A percentile compares a stretch with the other conserved stretches of the same genome.
Conservation (phyloP, 2,888 invertebrate genomes). For the Temnothorax rugatulus region DNA sequence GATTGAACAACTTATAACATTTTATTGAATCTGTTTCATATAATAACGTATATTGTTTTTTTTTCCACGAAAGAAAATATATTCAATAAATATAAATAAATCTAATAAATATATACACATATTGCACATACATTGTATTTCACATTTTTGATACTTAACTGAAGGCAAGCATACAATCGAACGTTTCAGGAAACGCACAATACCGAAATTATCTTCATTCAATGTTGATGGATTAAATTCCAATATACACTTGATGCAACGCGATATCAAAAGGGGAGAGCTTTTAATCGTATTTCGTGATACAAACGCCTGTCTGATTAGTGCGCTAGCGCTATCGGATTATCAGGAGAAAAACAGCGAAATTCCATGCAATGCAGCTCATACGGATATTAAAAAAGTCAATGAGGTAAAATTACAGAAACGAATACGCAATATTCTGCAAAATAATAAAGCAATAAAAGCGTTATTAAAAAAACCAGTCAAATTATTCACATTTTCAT, state of each 20-base stretch:
- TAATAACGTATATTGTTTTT: background rate
- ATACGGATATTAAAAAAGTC: slow-evolving; percentile 28
- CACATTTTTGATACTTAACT: slow-evolving; percentile 11
- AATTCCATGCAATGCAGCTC: slow-evolving; percentile 10
- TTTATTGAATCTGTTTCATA: background rate
- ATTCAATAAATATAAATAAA: slow-evolving; percentile 6
- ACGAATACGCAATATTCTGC: slow-evolving; percentile 4
- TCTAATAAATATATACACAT: background rate
- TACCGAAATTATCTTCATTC: slow-evolving; percentile 27
- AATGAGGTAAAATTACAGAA: slow-evolving; percentile 10
- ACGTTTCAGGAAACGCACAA: slow-evolving; percentile 28
- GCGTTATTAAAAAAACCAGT: background rate
- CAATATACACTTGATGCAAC: slow-evolving; percentile 20
- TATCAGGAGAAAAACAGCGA: slow-evolving; percentile 37
- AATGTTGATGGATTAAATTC: slow-evolving; percentile 38
- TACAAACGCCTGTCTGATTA: slow-evolving; percentile 48
- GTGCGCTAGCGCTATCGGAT: slow-evolving; percentile 26
- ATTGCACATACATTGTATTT: background rate
- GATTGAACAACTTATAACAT: background rate
- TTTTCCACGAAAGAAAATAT: background rate
- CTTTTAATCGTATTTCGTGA: slow-evolving; percentile 42
- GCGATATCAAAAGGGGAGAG: slow-evolving; percentile 22
- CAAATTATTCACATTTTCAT: slow-evolving; percentile 20
- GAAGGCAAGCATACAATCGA: slow-evolving; percentile 6
- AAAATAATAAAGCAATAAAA: slow-evolving; percentile 20